These are phyloP conservation scores for Macaria notata DNA, from an alignment of 2,888 invertebrate genomes.

Conservation along the genomic window DNA sequence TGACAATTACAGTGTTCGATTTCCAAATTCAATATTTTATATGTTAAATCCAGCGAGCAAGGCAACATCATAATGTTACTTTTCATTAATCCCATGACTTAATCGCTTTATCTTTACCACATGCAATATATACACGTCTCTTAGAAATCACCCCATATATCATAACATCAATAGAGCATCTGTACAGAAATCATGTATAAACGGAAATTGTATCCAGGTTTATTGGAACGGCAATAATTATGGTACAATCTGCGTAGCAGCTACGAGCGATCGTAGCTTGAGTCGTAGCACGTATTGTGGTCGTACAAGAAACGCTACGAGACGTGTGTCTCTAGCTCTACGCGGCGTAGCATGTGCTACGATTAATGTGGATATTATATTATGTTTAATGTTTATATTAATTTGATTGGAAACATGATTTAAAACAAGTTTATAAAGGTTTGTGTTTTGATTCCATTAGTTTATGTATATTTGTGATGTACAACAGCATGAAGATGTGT, in stretches of 20 bases:
- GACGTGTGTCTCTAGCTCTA: not conserved
- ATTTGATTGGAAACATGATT: not conserved
- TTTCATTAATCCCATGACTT: too few relatives aligned
- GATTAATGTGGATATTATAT: not conserved
- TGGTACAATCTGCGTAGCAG: not conserved
- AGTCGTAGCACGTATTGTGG: constrained; percentile 5
- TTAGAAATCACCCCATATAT: too few relatives aligned
- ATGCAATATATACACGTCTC: too few relatives aligned
- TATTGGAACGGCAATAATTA: constrained; percentile 2
- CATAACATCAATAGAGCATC: not conserved
- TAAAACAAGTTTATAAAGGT: too few relatives aligned
- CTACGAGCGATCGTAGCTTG: not conserved
- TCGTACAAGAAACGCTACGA: not conserved
- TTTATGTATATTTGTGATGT: too few relatives aligned
- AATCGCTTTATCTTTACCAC: too few relatives aligned
- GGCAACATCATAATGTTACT: too few relatives aligned
- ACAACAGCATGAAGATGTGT: too few relatives aligned
- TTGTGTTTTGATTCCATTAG: too few relatives aligned
- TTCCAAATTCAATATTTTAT: too few relatives aligned
- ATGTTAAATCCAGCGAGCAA: too few relatives aligned
- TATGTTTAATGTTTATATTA: not conserved
- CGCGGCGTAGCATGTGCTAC: constrained; percentile 3
- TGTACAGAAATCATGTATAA: not conserved
- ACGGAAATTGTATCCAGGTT: constrained; percentile 1
- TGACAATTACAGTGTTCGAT: too few relatives aligned